Conservation (phyloP, 2,797 vertebrate genomes). For the Diplodus sargus region DNA sequence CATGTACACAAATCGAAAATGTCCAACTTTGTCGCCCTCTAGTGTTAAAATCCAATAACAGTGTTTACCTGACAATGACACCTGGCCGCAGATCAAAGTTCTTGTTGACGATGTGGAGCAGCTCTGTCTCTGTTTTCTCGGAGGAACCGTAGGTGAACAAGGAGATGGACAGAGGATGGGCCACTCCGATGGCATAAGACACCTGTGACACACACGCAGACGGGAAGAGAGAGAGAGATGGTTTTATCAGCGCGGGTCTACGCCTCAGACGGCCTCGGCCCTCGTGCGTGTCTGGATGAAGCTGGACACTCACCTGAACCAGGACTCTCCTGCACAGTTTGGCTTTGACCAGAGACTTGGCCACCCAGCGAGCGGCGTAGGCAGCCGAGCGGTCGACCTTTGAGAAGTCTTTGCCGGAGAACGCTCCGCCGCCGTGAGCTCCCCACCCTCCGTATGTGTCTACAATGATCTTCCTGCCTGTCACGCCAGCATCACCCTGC, state of each 20-base stretch:
- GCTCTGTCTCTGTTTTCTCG: constrained; percentile 89
- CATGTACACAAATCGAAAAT: background rate
- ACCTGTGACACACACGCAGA: constrained; percentile 81
- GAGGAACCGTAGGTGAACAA: constrained; percentile 96
- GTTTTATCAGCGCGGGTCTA: background rate
- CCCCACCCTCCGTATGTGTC: constrained; percentile 99
- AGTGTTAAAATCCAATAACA: constrained; percentile 7
- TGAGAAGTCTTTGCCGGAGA: constrained; percentile 98
- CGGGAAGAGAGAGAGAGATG: background rate
- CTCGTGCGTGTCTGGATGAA: background rate
- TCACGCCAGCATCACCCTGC: constrained; percentile 96
- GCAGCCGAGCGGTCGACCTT: constrained; percentile 98
- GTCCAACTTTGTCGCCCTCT: constrained; percentile 5
- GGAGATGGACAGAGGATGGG: constrained; percentile 93
- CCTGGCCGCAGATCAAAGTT: constrained; percentile 98
- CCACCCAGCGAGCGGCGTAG: constrained; percentile 97
- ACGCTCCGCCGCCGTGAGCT: constrained; percentile 96
- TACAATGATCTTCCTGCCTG: constrained; percentile 97
- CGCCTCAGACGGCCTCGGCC: background rate
- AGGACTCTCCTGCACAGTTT: constrained; percentile 94
- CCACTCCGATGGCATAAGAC: constrained; percentile 96
- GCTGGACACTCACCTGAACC: constrained; percentile 88
- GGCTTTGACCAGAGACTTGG: constrained; percentile 95
- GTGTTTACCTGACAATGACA: constrained; percentile 94
- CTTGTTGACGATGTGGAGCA: constrained; percentile 93